phyloP scores from a whole-genome alignment of 23 tunicate species.

The Ascidia mentula region DNA sequence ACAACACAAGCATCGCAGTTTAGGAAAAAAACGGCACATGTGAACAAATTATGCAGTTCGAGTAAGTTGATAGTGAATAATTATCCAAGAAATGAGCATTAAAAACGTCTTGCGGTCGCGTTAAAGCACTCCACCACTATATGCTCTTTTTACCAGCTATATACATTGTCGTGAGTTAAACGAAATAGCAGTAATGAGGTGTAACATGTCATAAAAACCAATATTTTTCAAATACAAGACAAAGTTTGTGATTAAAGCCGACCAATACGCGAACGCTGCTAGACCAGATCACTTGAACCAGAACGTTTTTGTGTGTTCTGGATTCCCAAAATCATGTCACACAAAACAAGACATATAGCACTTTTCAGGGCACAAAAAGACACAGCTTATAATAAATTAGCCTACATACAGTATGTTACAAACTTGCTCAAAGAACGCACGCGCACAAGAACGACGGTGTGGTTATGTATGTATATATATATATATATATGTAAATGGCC shows the following conservation, averaged over 20 bases:
- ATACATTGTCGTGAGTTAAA: too few relatives aligned
- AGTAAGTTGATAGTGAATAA: too few relatives aligned
- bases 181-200: too few relatives aligned
- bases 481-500: too few relatives aligned
- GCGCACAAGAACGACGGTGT: too few relatives aligned
- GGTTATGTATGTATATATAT: too few relatives aligned
- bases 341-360: not conserved
- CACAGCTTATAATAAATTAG: not conserved
- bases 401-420: not conserved
- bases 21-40: not conserved
- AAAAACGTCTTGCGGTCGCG: conserved; percentile 5
- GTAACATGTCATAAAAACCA: too few relatives aligned
- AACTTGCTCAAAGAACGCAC: not conserved
- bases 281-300: not conserved
- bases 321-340: not conserved
- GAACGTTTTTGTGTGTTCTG: not conserved
- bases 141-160: not conserved
- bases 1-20: not conserved
- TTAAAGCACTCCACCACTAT: not conserved
- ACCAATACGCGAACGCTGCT: too few relatives aligned
- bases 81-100: too few relatives aligned
- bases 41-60: not conserved
- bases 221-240: too few relatives aligned
- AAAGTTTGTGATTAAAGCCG: too few relatives aligned
- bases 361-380: not conserved